Conservation (phyloP, 2,113 vertebrate genomes). For the Aix galericulata region DNA sequence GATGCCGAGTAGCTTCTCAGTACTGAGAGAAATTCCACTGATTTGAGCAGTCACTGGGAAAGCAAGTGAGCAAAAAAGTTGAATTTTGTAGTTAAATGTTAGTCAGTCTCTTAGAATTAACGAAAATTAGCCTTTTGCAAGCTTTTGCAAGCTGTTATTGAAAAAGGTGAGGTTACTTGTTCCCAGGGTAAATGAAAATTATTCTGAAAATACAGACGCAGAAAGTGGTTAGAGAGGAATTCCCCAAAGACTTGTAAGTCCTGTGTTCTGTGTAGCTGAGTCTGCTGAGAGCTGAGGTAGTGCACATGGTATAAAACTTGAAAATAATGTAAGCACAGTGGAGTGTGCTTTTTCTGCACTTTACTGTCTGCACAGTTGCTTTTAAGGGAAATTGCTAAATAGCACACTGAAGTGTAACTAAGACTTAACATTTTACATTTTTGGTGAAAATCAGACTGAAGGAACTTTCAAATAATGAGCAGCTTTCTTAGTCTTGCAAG, state of each 20-base stretch:
- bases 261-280: background rate
- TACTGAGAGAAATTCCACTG: background rate
- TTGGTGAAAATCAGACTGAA: background rate
- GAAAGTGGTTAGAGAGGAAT: background rate
- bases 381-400: background rate
- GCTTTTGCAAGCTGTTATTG: background rate
- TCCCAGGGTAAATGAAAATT: background rate
- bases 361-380: background rate
- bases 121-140: background rate
- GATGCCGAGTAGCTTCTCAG: background rate
- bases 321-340: background rate
- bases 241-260: background rate
- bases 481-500: background rate
- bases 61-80: background rate
- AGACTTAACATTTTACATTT: background rate
- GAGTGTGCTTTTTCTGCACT: background rate
- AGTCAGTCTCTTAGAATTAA: background rate
- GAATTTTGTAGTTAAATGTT: background rate
- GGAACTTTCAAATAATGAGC: background rate
- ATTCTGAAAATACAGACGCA: background rate
- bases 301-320: background rate
- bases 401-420: background rate
- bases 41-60: background rate
- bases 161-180: background rate
- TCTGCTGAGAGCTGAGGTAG: background rate